Conservation (phyloP, 2,797 vertebrate species). For the Orestias chungarensis region DNA sequence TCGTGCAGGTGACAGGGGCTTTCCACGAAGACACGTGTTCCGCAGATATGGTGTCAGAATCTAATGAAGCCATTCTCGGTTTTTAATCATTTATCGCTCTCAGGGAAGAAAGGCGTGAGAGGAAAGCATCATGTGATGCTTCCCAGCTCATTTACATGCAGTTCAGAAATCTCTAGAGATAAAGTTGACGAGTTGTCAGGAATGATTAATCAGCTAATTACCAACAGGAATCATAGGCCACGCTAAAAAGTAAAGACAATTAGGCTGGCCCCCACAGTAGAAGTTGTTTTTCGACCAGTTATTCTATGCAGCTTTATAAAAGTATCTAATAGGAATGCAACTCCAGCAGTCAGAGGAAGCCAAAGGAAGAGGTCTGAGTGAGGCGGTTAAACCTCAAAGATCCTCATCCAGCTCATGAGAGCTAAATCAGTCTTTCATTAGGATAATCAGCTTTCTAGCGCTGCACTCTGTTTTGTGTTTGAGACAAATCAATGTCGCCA, state of each 20-base stretch:
- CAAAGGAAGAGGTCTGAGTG: slow-evolving; percentile 45
- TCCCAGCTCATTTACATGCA: slow-evolving; percentile 61
- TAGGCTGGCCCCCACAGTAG: slow-evolving; percentile 41
- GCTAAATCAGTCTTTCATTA: slow-evolving; percentile 68
- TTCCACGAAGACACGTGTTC: slow-evolving; percentile 62
- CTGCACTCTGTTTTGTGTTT: slow-evolving; percentile 55
- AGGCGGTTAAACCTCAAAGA: slow-evolving; percentile 65
- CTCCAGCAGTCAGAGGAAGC: slow-evolving; percentile 36
- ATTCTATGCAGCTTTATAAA: slow-evolving; percentile 36
- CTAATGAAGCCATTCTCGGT: slow-evolving; percentile 68
- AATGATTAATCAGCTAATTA: slow-evolving; percentile 72
- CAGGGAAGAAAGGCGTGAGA: slow-evolving; percentile 38
- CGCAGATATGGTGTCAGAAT: slow-evolving; percentile 66
- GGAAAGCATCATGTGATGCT: slow-evolving; percentile 34
- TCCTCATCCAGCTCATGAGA: slow-evolving; percentile 51
- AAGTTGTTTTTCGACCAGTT: slow-evolving; percentile 48
- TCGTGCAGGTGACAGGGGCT: slow-evolving; percentile 35
- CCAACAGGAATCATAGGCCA: slow-evolving; percentile 45
- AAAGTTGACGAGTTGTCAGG: slow-evolving; percentile 66
- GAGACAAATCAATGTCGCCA: slow-evolving; percentile 58
- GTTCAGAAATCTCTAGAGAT: slow-evolving; percentile 61
- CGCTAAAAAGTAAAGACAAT: slow-evolving; percentile 54
- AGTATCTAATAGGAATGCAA: slow-evolving; percentile 40
- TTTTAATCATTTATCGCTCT: slow-evolving; percentile 67
- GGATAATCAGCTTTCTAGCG: slow-evolving; percentile 64